phyloP scores from a whole-genome alignment of 2,888 invertebrate species.

The Callinectes sapidus region DNA sequence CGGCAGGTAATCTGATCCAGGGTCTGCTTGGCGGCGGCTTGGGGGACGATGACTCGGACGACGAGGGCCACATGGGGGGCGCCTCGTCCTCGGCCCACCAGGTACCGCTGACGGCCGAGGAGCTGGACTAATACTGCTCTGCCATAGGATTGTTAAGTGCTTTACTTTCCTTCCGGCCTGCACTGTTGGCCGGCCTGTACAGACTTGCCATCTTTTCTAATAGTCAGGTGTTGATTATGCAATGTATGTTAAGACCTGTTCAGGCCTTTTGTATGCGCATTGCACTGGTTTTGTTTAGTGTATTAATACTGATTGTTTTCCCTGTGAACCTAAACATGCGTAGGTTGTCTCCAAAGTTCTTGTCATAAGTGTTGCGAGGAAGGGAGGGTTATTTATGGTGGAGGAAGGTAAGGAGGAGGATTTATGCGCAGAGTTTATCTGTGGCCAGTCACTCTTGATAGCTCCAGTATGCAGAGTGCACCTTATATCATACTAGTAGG shows the following conservation, averaged over 20 bases:
- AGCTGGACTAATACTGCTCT: slow-evolving; percentile 64
- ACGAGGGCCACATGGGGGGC: slow-evolving; percentile 58
- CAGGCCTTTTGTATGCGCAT: slow-evolving; percentile 15
- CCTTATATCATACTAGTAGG: slow-evolving; percentile 34
- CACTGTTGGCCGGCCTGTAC: not conserved
- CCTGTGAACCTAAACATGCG: not conserved
- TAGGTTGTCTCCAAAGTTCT: not conserved
- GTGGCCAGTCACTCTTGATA: slow-evolving; percentile 15
- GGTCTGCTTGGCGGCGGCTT: slow-evolving; percentile 69
- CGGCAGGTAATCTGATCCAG: slow-evolving; percentile 71
- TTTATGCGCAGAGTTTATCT: slow-evolving; percentile 7
- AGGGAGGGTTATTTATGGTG: not conserved
- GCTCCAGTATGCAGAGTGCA: not conserved
- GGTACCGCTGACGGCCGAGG: slow-evolving; percentile 54
- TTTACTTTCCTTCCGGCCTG: slow-evolving; percentile 9
- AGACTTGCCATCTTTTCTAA: slow-evolving; percentile 23
- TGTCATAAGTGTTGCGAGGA: not conserved
- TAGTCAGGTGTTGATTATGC: not conserved
- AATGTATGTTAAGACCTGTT: slow-evolving; percentile 7
- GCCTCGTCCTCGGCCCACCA: slow-evolving; percentile 43
- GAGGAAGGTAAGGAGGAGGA: slow-evolving; percentile 10
- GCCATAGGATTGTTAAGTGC: slow-evolving; percentile 49
- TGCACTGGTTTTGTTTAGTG: slow-evolving; percentile 5
- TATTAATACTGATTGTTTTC: not conserved
- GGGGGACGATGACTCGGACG: slow-evolving; percentile 71